Conservation (phyloP, 2,113 vertebrate genomes). For the Rallus limicola region DNA sequence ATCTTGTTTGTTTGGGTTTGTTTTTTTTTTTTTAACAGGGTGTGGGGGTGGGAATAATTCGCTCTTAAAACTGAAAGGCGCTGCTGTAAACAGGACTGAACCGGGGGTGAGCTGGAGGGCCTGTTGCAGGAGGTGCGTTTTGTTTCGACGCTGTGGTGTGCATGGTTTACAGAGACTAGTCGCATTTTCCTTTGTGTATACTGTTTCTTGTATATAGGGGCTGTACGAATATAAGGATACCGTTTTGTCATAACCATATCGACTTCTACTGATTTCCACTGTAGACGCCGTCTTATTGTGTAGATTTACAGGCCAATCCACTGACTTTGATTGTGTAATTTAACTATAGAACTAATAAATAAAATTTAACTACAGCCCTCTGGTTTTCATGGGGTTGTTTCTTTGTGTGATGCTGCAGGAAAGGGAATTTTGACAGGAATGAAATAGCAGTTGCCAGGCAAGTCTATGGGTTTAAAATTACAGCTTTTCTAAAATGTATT, state of each 20-base stretch:
- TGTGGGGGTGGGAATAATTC: neutral
- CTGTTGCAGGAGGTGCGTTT: slow-evolving; percentile 64
- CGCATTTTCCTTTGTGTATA: slow-evolving; percentile 77
- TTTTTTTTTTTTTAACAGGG: slow-evolving; percentile 25
- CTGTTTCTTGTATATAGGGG: slow-evolving; percentile 79
- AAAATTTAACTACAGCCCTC: slow-evolving; percentile 76
- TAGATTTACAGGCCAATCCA: slow-evolving; percentile 73
- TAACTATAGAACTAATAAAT: slow-evolving; percentile 79
- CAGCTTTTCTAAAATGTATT: neutral
- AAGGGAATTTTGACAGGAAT: neutral
- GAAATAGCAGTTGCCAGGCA: neutral
- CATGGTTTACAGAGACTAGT: slow-evolving; percentile 78
- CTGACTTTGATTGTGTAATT: slow-evolving; percentile 81
- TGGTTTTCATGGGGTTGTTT: slow-evolving; percentile 52
- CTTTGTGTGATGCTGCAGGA: rapidly evolving
- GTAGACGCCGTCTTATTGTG: slow-evolving; percentile 74
- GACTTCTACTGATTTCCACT: slow-evolving; percentile 66
- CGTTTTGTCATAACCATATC: slow-evolving; percentile 74
- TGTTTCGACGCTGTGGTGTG: slow-evolving; percentile 77
- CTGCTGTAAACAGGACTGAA: slow-evolving; percentile 53
- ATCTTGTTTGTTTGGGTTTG: neutral
- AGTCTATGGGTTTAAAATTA: neutral
- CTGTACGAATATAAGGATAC: slow-evolving; percentile 70
- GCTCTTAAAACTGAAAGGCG: slow-evolving; percentile 49
- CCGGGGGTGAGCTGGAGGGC: neutral